phyloP scores from a whole-genome alignment of 2,113 vertebrate genomes.

The Chionodraco myersi region DNA sequence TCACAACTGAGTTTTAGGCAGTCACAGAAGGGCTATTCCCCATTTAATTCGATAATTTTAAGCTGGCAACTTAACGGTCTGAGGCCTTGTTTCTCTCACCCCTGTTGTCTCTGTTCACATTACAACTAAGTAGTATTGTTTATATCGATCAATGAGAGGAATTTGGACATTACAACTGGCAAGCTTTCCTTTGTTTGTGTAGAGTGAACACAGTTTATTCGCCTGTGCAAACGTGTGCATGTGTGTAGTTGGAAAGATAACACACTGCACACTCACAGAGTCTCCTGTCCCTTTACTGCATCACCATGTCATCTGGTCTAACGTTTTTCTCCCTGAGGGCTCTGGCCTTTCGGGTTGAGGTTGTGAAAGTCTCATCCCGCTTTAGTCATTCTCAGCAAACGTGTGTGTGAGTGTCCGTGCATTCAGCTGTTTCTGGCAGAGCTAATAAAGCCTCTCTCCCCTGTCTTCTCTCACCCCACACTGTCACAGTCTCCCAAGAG shows the following conservation, averaged over 20 bases:
- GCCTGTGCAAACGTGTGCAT: constrained; percentile 12
- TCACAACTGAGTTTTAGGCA: background rate
- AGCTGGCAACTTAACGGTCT: background rate
- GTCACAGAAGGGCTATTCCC: background rate
- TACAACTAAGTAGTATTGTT: constrained; percentile 13
- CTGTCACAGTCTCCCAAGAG: constrained; percentile 65
- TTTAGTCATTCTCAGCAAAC: constrained; percentile 51
- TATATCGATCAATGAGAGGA: background rate
- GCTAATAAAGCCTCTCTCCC: constrained; percentile 61
- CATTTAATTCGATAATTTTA: constrained; percentile 1
- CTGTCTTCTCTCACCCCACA: constrained; percentile 36
- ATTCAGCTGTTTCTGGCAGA: constrained; percentile 66
- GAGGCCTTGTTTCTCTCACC: background rate
- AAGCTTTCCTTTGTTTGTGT: constrained; percentile 14
- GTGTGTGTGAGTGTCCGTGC: constrained; percentile 32
- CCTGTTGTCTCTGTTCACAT: background rate
- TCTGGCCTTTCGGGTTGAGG: constrained; percentile 43
- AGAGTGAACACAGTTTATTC: constrained; percentile 5
- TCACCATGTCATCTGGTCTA: constrained; percentile 34
- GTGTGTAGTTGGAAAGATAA: background rate
- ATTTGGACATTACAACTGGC: background rate
- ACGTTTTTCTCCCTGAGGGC: constrained; percentile 52
- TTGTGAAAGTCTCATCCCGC: constrained; percentile 59
- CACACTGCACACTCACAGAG: background rate
- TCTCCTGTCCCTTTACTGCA: constrained; percentile 37